Conservation (phyloP, 2,888 invertebrate species). For the Amaurobius ferox region DNA sequence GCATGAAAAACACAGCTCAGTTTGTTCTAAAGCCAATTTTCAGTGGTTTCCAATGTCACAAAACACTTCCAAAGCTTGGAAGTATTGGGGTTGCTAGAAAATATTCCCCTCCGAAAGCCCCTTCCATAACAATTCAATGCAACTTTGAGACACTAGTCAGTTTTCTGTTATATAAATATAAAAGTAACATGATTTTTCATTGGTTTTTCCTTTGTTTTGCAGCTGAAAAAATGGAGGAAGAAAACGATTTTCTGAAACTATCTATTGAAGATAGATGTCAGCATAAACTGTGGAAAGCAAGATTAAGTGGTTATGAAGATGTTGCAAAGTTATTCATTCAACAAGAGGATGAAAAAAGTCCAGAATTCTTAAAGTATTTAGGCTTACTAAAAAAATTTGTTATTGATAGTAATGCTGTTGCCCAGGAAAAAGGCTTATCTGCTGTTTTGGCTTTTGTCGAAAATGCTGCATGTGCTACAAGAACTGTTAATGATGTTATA, state of each 20-base stretch:
- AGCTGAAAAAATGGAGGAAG: conserved; percentile 76
- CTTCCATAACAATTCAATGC: too few species aligned
- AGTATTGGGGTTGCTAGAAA: too few species aligned
- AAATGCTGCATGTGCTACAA: conserved; percentile 89
- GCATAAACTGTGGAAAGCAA: conserved; percentile 97
- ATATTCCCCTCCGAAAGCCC: too few species aligned
- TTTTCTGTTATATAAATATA: too few species aligned
- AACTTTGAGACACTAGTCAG: too few species aligned
- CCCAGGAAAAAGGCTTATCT: conserved; percentile 96
- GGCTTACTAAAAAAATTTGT: conserved; percentile 96
- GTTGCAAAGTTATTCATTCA: conserved; percentile 88
- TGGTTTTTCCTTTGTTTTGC: neutral
- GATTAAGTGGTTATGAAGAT: conserved; percentile 95
- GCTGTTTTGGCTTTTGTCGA: conserved; percentile 93
- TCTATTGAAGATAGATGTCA: conserved; percentile 90
- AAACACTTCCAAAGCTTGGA: too few species aligned
- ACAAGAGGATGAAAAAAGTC: conserved; percentile 93
- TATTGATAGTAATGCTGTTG: conserved; percentile 93
- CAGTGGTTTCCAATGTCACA: too few species aligned
- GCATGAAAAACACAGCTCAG: too few species aligned
- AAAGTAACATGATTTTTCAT: too few species aligned
- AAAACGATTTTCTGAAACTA: conserved; percentile 78
- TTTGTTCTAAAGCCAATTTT: too few species aligned
- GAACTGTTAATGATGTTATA: conserved; percentile 91
- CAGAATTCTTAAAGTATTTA: conserved; percentile 94